A percentile compares a stretch with the other conserved stretches of the same genome.
Conservation (phyloP, 2,888 invertebrate species). For the Graphium colonna region DNA sequence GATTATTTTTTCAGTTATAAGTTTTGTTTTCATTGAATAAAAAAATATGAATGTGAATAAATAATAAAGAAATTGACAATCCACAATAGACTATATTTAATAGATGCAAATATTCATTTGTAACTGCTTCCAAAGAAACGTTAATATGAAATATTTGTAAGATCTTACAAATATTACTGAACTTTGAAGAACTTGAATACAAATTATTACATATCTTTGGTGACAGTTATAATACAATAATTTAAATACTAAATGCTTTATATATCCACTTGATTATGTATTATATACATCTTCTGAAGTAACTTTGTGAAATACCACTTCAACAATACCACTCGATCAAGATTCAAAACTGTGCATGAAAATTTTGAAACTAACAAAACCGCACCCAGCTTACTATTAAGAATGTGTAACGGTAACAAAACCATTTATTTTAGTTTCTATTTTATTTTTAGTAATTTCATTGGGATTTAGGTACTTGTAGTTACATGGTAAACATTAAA, state of each 20-base stretch:
- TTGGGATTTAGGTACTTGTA: constrained; percentile 69
- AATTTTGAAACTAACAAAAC: constrained; percentile 54
- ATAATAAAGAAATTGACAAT: not conserved
- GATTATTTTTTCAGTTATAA: constrained; percentile 4
- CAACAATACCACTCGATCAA: constrained; percentile 21
- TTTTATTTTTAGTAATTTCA: constrained; percentile 49
- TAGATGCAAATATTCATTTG: not conserved
- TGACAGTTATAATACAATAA: constrained; percentile 8
- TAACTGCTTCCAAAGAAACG: constrained; percentile 3
- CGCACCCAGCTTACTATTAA: constrained; percentile 55
- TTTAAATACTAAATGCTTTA: not conserved
- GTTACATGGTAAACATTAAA: constrained; percentile 76
- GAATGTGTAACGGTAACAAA: constrained; percentile 51
- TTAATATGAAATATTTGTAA: not conserved
- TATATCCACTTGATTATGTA: constrained; percentile 8
- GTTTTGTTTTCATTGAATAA: not conserved
- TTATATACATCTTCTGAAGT: constrained; percentile 14
- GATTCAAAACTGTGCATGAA: constrained; percentile 37
- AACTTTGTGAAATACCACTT: constrained; percentile 11
- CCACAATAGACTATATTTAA: not conserved
- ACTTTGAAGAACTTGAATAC: no score
- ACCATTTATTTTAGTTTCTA: constrained; percentile 49
- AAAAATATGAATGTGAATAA: not conserved
- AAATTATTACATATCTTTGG: not conserved
- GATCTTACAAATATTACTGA: no score